Evolutionary conservation across 2,888 invertebrate species (phyloP), one percentile per base, ranked within the genome.

Genomic region (Drepana falcataria): DNA sequence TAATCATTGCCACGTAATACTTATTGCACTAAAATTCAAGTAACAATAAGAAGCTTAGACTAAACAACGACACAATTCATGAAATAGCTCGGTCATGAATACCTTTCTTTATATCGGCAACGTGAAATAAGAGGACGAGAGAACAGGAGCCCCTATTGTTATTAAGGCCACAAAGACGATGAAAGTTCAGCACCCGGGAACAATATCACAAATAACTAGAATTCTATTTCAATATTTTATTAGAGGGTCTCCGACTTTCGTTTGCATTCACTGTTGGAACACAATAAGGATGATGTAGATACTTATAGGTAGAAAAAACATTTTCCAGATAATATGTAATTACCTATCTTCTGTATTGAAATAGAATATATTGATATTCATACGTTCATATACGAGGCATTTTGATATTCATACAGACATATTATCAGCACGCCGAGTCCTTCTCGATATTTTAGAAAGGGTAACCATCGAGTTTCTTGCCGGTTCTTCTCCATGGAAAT

Each of bases 211-310:
- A 66, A 67, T 61, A 63, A 58, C 58, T 64, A 65, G 59, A 67
- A 68, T 68, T 73, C 69, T 66, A 70, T 76, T 72, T 74, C 71
- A 72, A 78, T 78, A 78, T 78, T 78, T 77, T 76, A 78, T 71
- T 73, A 73, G 73, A 67, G 54, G 65, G 63, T 56, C 57, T 60
- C 59, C 65, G 63, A 71, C 73, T 4, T 37, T 37, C 37, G 37
- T 4, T 37, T 37, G 37, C 68, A 63, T 61, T 67, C 64, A 57
- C 51, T 48, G 54, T 61, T 55, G 56, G 54, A 53, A 35, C 49
- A 9, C 6, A 44, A 9, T 44, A 9, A 9, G 44, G 6, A 44
- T 40, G 49, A 49, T 49, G 21, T 35, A 21, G 33, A 21, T 37
- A 6, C 35, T 37, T 40, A 9, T n/a, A 35, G 33, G 35, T 49